Evolutionary conservation across 2,888 invertebrate species (phyloP), one percentile per base, ranked within the genome.

Genomic region (Vesta saturnalis): DNA sequence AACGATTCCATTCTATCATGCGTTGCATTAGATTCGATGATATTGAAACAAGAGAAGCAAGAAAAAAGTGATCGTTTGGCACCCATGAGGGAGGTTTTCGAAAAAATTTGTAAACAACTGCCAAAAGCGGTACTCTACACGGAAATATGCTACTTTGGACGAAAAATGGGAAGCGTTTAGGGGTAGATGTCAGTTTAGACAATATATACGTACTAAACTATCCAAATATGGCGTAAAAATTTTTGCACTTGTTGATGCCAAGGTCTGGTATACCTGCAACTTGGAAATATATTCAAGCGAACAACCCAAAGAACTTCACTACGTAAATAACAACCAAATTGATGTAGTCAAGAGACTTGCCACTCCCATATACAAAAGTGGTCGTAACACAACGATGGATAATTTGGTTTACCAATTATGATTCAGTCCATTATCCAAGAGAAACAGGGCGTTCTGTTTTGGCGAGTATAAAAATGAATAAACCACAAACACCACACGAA

Each of bases 41-140:
- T 21, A 18, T 54, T 22, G 5, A 6, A 14, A 56, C 23, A 14
- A n/a, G n/a, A n/a, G n/a, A n/a, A n/a, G n/a, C n/a, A n/a, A n/a
- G n/a, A n/a, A n/a, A n/a, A n/a, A n/a, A n/a, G n/a, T n/a, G n/a
- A n/a, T n/a, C n/a, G n/a, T n/a, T n/a, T n/a, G n/a, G n/a, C n/a
- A 19, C 21, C 54, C 4, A 54, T 54, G n/a, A 54, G 54, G n/a
- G 21, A 19, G 21, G 8, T 54, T n/a, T 54, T 54, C n/a, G 54
- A 54, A n/a, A 54, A 54, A 21, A n/a, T n/a, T 54, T 54, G n/a
- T 18, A 49, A 15, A n/a, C n/a, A n/a, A n/a, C n/a, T n/a, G 54
- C 12, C n/a, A n/a, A n/a, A n/a, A n/a, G n/a, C n/a, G n/a, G n/a
- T n/a, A n/a, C n/a, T n/a, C n/a, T n/a, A n/a, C n/a, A n/a, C n/a